Conservation (phyloP, 2,888 invertebrate genomes). For the Papilio elwesi region DNA sequence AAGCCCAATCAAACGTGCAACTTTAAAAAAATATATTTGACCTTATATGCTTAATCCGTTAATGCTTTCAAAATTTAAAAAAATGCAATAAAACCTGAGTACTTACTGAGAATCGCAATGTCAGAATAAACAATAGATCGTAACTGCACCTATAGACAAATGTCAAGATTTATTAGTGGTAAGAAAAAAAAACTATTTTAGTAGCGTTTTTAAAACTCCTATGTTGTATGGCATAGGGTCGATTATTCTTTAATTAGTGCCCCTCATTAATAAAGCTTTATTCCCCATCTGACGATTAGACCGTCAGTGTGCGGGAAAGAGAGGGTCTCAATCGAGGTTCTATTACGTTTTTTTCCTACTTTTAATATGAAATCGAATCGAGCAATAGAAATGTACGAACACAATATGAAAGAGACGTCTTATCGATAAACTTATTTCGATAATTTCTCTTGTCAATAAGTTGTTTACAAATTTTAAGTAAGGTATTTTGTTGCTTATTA, state of each 20-base stretch:
- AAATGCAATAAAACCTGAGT: constrained; percentile 35
- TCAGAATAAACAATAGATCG: constrained; percentile 65
- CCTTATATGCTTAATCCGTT: constrained; percentile 41
- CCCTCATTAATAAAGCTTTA: constrained; percentile 41
- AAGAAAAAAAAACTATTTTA: constrained; percentile 55
- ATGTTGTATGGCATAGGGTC: constrained; percentile 8
- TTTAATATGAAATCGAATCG: constrained; percentile 73
- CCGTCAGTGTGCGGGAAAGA: constrained; percentile 55
- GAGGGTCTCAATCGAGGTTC: constrained; percentile 57
- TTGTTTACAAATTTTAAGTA: background rate
- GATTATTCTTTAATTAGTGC: constrained; percentile 42
- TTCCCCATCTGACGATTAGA: constrained; percentile 51
- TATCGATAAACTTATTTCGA: constrained; percentile 15
- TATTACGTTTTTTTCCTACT: constrained; percentile 63
- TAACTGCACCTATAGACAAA: constrained; percentile 74
- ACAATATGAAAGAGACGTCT: constrained; percentile 50
- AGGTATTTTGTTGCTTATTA: too few relatives aligned
- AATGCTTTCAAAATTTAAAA: constrained; percentile 35
- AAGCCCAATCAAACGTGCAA: constrained; percentile 41
- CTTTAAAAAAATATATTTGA: constrained; percentile 40
- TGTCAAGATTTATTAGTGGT: constrained; percentile 70
- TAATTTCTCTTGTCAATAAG: background rate
- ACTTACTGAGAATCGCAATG: constrained; percentile 33
- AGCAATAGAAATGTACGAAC: constrained; percentile 55
- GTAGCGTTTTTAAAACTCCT: constrained; percentile 19